Conservation (phyloP, 2,888 invertebrate species). For the Papilio elwesi region DNA sequence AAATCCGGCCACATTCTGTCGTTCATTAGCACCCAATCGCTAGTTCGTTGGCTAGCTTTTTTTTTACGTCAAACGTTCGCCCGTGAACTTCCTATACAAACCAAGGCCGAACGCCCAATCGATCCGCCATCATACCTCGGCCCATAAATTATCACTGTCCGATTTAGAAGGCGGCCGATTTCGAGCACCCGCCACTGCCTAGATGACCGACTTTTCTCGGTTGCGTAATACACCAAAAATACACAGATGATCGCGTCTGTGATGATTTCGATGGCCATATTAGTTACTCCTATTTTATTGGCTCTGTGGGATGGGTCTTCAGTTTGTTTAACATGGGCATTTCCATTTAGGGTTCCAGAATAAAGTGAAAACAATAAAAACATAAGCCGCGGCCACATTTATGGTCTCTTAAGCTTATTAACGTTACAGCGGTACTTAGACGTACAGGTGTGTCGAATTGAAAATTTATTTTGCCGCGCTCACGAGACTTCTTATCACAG, state of each 20-base stretch:
- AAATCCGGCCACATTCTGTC: conserved; percentile 30
- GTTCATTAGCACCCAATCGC: conserved; percentile 45
- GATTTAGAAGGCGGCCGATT: conserved; percentile 63
- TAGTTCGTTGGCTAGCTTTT: conserved; percentile 41
- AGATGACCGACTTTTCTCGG: conserved; percentile 75
- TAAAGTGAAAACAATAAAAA: conserved; percentile 57
- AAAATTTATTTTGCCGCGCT: conserved; percentile 31
- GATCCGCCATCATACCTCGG: conserved; percentile 59
- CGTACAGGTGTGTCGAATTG: conserved; percentile 38
- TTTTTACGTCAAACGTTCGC: conserved; percentile 54
- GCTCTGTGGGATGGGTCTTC: conserved; percentile 34
- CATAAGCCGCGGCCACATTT: conserved; percentile 52
- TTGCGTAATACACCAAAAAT: conserved; percentile 73
- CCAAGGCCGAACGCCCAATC: conserved; percentile 77
- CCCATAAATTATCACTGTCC: conserved; percentile 67
- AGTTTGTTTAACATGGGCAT: conserved; percentile 50
- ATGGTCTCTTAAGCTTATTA: conserved; percentile 57
- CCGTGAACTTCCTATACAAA: conserved; percentile 79
- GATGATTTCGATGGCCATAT: conserved; percentile 23
- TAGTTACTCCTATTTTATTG: background rate
- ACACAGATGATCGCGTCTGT: conserved; percentile 44
- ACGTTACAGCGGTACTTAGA: conserved; percentile 45
- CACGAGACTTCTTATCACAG: conserved; percentile 36
- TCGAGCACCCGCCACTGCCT: conserved; percentile 62
- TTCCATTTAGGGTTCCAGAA: conserved; percentile 53